Evolutionary conservation across 2,888 invertebrate species (phyloP).

Genomic region (Malthinus flaveolus): DNA sequence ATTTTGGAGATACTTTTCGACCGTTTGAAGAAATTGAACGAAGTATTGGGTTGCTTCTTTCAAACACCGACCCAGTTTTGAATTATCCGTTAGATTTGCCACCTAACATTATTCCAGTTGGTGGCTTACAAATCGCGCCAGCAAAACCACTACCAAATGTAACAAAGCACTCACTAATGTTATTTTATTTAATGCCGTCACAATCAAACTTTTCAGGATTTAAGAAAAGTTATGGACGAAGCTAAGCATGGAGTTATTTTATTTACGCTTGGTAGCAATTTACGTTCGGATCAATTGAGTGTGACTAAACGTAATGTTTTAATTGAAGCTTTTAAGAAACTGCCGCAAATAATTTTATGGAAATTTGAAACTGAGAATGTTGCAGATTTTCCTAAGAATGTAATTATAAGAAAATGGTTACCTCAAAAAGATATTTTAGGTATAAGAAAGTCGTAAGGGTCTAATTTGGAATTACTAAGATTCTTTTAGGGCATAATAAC

Average conservation of each 20-base stretch:
- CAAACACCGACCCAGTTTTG: constrained; percentile 42
- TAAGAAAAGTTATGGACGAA: constrained; percentile 35
- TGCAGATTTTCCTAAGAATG: constrained; percentile 43
- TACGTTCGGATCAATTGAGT: constrained; percentile 38
- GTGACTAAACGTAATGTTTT: constrained; percentile 23
- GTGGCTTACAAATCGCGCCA: constrained; percentile 45
- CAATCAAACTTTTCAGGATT: not conserved
- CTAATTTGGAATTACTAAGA: no score
- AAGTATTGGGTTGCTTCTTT: constrained; percentile 40
- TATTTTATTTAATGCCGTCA: no score
- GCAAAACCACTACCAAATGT: constrained; percentile 41
- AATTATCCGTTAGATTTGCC: constrained; percentile 43
- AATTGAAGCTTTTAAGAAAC: constrained; percentile 41
- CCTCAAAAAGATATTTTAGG: constrained; percentile 50
- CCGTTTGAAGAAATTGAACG: constrained; percentile 36
- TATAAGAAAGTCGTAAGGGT: constrained; percentile 7
- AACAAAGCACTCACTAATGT: not conserved
- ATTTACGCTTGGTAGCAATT: constrained; percentile 48
- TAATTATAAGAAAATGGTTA: constrained; percentile 45
- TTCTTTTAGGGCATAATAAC: constrained; percentile 35
- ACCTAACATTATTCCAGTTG: constrained; percentile 49
- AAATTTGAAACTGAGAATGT: constrained; percentile 43
- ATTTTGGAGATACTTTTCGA: constrained; percentile 37
- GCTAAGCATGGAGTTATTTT: constrained; percentile 45
- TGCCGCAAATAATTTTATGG: constrained; percentile 49